These are phyloP conservation scores for Cricetomys ansorgei DNA, from an alignment of 2,113 vertebrate genomes.

Conservation along the genomic window DNA sequence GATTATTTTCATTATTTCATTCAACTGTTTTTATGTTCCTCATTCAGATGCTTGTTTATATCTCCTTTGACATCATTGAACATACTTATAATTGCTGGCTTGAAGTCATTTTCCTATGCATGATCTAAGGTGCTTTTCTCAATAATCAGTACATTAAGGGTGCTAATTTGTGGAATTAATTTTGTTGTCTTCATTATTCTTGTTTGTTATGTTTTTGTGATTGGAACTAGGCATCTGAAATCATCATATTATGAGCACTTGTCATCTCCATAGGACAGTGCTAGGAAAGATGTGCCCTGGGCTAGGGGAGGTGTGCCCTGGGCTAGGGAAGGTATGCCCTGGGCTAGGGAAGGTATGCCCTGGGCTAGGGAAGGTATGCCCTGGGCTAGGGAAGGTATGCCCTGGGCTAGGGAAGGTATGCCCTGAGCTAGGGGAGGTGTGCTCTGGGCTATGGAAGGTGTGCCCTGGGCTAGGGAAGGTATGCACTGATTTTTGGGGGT, in stretches of 20 bases:
- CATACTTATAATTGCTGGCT: not conserved
- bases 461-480: not conserved
- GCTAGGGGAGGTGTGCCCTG: not conserved
- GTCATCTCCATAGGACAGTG: not conserved
- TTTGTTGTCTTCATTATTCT: not conserved
- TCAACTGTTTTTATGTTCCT: too few species aligned
- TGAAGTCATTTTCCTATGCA: not conserved
- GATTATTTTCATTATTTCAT: not conserved
- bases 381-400: not conserved
- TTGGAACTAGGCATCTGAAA: not conserved
- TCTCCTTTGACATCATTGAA: not conserved
- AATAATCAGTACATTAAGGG: too few species aligned
- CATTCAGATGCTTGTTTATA: not conserved
- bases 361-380: not conserved
- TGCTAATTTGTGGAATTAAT: not conserved
- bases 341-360: not conserved
- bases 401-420: not conserved
- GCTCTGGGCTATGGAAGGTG: not conserved
- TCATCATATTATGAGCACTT: not conserved
- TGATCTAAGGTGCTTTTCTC: not conserved
- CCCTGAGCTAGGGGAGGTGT: not conserved
- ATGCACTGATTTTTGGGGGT: too few species aligned
- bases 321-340: not conserved
- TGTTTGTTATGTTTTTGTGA: not conserved
- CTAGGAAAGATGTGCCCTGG: not conserved